Evolutionary conservation across 2,888 invertebrate species (phyloP), one percentile per base, ranked within the genome.

Genomic region (Hedychridium roseum): DNA sequence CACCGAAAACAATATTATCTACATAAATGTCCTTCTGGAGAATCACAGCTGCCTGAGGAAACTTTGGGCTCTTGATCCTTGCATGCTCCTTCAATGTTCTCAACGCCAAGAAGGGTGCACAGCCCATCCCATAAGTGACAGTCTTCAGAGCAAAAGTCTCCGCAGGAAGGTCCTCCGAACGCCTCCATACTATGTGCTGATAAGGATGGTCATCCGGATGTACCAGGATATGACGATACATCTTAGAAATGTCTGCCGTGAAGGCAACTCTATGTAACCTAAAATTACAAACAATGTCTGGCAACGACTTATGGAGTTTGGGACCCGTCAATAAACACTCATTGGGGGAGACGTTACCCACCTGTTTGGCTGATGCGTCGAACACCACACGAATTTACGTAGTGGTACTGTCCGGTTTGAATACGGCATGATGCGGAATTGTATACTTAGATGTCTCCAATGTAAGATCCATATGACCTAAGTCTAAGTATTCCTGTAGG

Each of bases 111-210:
- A 20, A 36, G 2, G 36, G 36, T 11, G 36, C 36, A 36, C 36
- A 36, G 11, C 9, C 14, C 2, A 36, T n/a, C n/a, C 36, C 36
- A 36, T 36, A 36, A 5, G 36, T 36, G 11, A 36, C 36, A 20
- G 36, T 36, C 5, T 14, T 34, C 17, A 16, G 17, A 34, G 14
- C 9, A 34, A 6, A 15, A 5, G 34, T 15, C 15, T n/a, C 14
- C 4, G n/a, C 3, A 16, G 23, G 23, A 23, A 6, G 5, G 9
- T 23, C 9, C 5, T 5, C 9, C 9, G 23, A 23, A 9, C 9
- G 5, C 9, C 23, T 9, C 23, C 23, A 23, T 6, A 23, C 23
- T 5, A 23, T 23, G 9, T 9, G 9, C 23, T 23, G 23, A 23
- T 23, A 9, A 9, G 5, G 23, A 9, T 9, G 23, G 9, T 23